Base-by-base conservation (phyloP, 2,113 vertebrate species). In the Hymenochirus boettgeri region DNA sequence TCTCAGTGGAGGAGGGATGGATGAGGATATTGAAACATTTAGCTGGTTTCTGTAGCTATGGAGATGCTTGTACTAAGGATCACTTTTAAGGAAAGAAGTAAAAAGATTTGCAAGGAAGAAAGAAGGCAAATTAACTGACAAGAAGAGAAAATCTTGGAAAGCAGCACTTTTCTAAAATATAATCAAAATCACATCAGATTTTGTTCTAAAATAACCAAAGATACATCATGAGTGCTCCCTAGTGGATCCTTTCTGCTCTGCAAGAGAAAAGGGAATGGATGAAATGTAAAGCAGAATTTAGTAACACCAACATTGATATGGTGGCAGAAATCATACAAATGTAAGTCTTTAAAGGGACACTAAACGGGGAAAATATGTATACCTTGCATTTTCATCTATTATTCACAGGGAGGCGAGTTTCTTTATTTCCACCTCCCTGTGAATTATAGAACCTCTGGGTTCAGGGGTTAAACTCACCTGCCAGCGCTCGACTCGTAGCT, bases 141-240 rank as follows among this genome's bases (percentile, higher is more conserved):
- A 47, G 35, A 21, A 3, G 19, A 53, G 29, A 53, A 54, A 35
- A 45, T 27, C 37, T 45, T 27, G 21, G 17, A 46, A 55, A 29
- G 25, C 22, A 46, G 26, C 29, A 31, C 12, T 5, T 31, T 11
- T 7, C 26, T 26, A 58, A 45, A 19, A 42, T 7, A 25, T 7
- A 26, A 18, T 58, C 55, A 23, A 13, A 21, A 23, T 37, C 31
- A 26, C 22, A 47, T 24, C 11, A 45, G 25, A 26, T 57, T 23
- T 13, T 5, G 29, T 35, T 59, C 37, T 29, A 24, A 58, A 57
- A 22, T 48, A 5, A 23, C 10, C 3, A 18, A 66, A 51, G 33
- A 37, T 53, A 69, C 57, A 69, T 60, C 58, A 26, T 52, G 65
- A 69, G 56, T 69, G 65, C 65, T 31, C 56, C 48, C 48, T 53